A percentile compares a stretch with the other conserved stretches of the same genome.
Conservation (phyloP, 2,888 invertebrate genomes). For the Microctonus brassicae region DNA sequence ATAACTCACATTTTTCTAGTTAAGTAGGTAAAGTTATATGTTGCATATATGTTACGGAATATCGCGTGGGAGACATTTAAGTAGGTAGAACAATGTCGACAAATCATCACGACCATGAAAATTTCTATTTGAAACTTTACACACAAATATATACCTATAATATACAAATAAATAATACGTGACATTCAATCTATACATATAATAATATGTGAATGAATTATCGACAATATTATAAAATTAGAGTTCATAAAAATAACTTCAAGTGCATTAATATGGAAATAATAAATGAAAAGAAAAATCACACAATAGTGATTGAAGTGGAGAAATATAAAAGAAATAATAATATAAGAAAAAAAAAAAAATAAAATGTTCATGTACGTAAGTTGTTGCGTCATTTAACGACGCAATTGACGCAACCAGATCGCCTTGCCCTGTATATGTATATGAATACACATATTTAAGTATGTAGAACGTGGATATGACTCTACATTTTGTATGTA, state of each 20-base stretch:
- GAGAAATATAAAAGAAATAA: neutral
- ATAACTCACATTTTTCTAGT: conserved; percentile 23
- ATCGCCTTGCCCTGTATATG: conserved; percentile 39
- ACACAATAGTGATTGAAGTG: no score
- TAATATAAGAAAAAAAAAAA: neutral
- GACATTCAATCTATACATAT: neutral
- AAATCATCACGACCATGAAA: conserved; percentile 28
- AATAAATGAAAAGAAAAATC: neutral
- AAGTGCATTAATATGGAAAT: neutral
- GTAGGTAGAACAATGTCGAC: conserved; percentile 24
- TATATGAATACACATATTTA: no score
- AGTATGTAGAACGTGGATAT: no score
- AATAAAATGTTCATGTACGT: neutral
- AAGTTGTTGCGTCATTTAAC: conserved; percentile 32
- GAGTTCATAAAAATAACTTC: neutral
- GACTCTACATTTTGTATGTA: no score
- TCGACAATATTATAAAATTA: neutral
- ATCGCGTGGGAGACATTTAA: conserved; percentile 19
- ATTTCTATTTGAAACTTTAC: conserved; percentile 20
- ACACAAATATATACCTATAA: neutral
- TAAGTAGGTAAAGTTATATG: conserved; percentile 19
- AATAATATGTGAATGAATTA: neutral
- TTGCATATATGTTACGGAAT: neutral
- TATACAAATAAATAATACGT: neutral
- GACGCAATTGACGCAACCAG: conserved; percentile 33